These are phyloP conservation scores for Chirona hameri DNA, from an alignment of 2,888 invertebrate genomes.

Conservation along the genomic window DNA sequence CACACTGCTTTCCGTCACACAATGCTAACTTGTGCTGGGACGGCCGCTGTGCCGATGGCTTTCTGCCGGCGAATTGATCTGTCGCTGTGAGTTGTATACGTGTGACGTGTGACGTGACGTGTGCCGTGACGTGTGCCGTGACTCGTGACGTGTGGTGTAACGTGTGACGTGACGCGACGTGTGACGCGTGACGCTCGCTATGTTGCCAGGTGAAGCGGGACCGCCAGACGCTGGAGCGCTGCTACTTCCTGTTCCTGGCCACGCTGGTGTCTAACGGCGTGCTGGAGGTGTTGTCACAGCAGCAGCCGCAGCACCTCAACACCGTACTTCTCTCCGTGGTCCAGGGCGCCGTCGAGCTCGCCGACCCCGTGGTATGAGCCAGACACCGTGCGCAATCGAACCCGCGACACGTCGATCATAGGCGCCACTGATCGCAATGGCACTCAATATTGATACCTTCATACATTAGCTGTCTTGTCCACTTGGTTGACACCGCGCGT, in stretches of 20 bases:
- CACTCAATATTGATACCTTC: too few species aligned
- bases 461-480: too few species aligned
- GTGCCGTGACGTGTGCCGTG: too few species aligned
- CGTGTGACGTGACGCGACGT: too few species aligned
- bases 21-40: too few species aligned
- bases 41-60: neutral
- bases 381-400: too few species aligned
- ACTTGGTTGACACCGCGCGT: too few species aligned
- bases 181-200: too few species aligned
- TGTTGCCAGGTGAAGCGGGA: conserved; percentile 50
- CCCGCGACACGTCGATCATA: too few species aligned
- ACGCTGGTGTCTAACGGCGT: conserved; percentile 52
- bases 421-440: too few species aligned
- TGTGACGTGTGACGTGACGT: neutral
- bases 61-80: neutral
- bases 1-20: too few species aligned
- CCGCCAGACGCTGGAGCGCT: conserved; percentile 50
- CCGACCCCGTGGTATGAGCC: conserved; percentile 44
- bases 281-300: conserved; percentile 48
- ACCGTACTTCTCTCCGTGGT: conserved; percentile 51
- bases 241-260: conserved; percentile 52
- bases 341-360: conserved; percentile 52
- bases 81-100: neutral
- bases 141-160: too few species aligned
- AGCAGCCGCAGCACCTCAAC: conserved; percentile 40